phyloP scores from a whole-genome alignment of 2,113 vertebrate species.

The Poeciliopsis occidentalis region DNA sequence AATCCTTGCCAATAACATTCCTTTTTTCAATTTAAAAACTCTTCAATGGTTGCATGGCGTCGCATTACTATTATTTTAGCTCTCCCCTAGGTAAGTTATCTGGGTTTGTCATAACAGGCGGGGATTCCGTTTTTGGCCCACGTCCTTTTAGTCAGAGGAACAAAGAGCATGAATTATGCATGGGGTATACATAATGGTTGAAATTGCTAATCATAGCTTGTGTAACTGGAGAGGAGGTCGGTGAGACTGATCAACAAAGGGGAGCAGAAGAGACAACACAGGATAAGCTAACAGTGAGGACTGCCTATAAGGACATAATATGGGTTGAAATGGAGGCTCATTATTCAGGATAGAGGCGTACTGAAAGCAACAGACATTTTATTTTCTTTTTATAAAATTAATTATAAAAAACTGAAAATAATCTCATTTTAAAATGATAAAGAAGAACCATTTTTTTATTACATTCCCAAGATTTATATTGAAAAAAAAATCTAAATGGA shows the following conservation, averaged over 20 bases:
- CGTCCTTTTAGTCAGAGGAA: slow-evolving; percentile 38
- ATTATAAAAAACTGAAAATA: background rate
- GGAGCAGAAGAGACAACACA: slow-evolving; percentile 40
- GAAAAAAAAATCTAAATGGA: background rate
- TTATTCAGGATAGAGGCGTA: slow-evolving; percentile 25
- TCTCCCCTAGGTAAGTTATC: slow-evolving; percentile 52
- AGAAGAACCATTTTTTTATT: background rate
- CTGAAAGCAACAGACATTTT: background rate
- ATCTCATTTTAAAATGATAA: background rate
- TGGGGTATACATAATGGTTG: slow-evolving; percentile 72
- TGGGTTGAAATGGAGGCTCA: slow-evolving; percentile 15
- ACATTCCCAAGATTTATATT: background rate
- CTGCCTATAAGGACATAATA: slow-evolving; percentile 41
- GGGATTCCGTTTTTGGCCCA: slow-evolving; percentile 74
- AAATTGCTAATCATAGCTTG: slow-evolving; percentile 77
- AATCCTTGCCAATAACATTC: slow-evolving; percentile 55
- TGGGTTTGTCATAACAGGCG: slow-evolving; percentile 46
- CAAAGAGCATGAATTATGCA: slow-evolving; percentile 75
- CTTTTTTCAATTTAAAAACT: slow-evolving; percentile 73
- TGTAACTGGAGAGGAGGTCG: slow-evolving; percentile 70
- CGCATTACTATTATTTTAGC: slow-evolving; percentile 50
- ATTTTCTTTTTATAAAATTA: background rate
- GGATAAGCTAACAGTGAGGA: slow-evolving; percentile 62
- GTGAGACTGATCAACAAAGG: slow-evolving; percentile 61
- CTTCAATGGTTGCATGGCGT: slow-evolving; percentile 73